phyloP scores from a whole-genome alignment of 2,797 vertebrate genomes.

The Gymnopithys bicolor region DNA sequence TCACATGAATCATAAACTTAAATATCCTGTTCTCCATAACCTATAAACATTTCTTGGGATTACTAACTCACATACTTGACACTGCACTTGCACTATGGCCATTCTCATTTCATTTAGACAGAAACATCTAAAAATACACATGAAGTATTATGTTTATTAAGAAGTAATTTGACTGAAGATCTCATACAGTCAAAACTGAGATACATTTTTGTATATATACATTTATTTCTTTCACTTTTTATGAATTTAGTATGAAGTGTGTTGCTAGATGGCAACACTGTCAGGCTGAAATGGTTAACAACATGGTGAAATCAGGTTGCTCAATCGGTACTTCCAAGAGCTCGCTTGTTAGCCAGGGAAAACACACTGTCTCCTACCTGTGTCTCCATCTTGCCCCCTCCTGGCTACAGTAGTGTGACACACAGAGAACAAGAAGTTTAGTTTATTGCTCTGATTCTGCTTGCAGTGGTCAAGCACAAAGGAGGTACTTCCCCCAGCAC shows the following conservation, averaged over 20 bases:
- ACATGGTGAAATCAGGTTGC: not conserved
- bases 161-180: not conserved
- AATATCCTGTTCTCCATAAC: not conserved
- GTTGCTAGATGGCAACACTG: not conserved
- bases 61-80: not conserved
- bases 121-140: not conserved
- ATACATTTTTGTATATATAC: not conserved
- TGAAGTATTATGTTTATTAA: not conserved
- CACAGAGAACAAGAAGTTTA: not conserved
- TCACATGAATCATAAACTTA: not conserved
- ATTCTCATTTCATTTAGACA: not conserved
- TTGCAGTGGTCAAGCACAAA: not conserved
- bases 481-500: not conserved
- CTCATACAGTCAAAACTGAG: not conserved
- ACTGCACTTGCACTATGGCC: not conserved
- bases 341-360: not conserved
- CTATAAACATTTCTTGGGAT: not conserved
- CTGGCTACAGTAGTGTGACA: not conserved
- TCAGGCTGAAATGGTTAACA: not conserved
- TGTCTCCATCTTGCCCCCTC: not conserved
- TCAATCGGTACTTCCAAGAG: not conserved
- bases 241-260: not conserved
- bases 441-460: not conserved
- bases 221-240: not conserved
- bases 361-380: not conserved